phyloP scores from a whole-genome alignment of 2,113 vertebrate species.

The Orientallactaga bullata region DNA sequence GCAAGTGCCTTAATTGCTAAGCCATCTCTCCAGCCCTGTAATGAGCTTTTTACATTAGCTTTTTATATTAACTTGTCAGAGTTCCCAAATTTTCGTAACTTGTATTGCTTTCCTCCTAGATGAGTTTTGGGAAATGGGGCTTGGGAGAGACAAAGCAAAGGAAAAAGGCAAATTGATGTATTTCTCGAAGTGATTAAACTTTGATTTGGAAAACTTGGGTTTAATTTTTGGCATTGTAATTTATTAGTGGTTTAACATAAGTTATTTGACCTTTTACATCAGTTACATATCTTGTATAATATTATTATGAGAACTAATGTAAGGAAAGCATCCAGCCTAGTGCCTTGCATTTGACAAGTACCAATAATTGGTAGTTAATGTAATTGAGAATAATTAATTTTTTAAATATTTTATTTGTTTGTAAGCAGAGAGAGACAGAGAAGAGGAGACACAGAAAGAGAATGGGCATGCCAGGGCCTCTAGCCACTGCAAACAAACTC shows the following conservation, averaged over 20 bases:
- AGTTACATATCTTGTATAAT: neutral
- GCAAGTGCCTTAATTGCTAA: too few relatives aligned
- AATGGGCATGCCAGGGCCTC: too few relatives aligned
- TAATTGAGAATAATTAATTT: conserved; percentile 46
- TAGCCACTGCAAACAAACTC: too few relatives aligned
- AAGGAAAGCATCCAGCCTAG: conserved; percentile 4
- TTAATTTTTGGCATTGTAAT: conserved; percentile 38
- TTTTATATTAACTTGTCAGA: conserved; percentile 28
- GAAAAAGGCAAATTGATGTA: neutral
- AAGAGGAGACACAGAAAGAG: too few relatives aligned
- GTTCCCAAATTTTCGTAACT: conserved; percentile 40
- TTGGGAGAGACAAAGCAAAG: conserved; percentile 12
- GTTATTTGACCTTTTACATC: conserved; percentile 50
- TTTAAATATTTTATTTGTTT: too few relatives aligned
- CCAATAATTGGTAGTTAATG: conserved; percentile 54
- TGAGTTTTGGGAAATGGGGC: neutral
- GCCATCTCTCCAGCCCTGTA: too few relatives aligned
- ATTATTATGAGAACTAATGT: conserved; percentile 21
- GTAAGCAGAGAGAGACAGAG: too few relatives aligned
- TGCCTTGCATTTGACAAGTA: neutral
- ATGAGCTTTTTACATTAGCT: too few relatives aligned
- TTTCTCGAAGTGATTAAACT: conserved; percentile 55
- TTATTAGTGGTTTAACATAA: conserved; percentile 21
- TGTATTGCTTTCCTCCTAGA: neutral
- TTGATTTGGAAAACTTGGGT: conserved; percentile 26